Conservation (phyloP, 2,113 vertebrate species). For the Apteryx mantelli region DNA sequence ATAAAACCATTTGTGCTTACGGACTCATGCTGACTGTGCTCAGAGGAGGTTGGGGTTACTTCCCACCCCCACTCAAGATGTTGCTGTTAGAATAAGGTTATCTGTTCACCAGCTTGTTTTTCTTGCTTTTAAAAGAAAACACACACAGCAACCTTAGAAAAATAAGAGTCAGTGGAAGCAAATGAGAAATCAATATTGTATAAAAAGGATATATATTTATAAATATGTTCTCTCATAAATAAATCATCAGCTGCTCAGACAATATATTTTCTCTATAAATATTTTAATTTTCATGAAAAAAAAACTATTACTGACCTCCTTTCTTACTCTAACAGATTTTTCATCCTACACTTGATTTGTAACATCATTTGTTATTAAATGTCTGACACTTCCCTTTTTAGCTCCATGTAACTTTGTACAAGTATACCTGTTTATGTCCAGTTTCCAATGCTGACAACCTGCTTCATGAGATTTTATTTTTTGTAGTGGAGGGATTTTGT, state of each 20-base stretch:
- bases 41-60: neutral
- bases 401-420: neutral
- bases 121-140: neutral
- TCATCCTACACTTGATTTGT: neutral
- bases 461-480: neutral
- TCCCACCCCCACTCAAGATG: neutral
- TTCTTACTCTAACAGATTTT: neutral
- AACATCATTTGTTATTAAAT: neutral
- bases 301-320: neutral
- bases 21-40: neutral
- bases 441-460: neutral
- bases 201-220: neutral
- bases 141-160: neutral
- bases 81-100: neutral
- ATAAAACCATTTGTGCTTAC: constrained; percentile 50
- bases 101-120: neutral
- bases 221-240: neutral
- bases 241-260: neutral
- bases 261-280: neutral
- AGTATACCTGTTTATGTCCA: neutral
- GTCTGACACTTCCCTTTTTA: neutral
- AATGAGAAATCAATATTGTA: neutral
- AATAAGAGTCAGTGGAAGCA: neutral
- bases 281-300: neutral
- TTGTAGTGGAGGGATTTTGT: neutral